Evolutionary conservation across 2,113 vertebrate genomes (phyloP), one percentile per base, ranked within the genome.

Genomic region (Carassius auratus): DNA sequence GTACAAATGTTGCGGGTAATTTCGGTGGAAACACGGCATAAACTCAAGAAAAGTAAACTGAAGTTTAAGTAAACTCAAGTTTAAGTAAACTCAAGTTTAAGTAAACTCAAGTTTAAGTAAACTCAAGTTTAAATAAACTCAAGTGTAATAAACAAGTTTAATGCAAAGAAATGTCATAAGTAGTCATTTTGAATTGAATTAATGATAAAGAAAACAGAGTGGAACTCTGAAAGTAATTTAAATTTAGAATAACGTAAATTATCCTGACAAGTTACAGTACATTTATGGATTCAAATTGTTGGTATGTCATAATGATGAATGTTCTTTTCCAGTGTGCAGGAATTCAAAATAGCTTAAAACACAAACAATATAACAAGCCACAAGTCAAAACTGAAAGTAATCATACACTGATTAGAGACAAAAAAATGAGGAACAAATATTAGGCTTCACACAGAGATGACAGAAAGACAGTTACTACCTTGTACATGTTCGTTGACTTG

Each of bases 401-500:
- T 21, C 4, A 4, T 1, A 12, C 36, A 71, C 33, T 10, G 33
- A 71, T 71, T 10, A 71, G 17, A 71, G 8, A 33, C 13, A 71
- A 36, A 68, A 68, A 9, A 33, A 36, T 3, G 0, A 48, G 3
- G 45, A 48, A 48, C 9, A 2, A 48, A 48, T 42, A 42, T 68
- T 52, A 14, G 64, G 26, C 64, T 68, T 33, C 14, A 36, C 14
- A 68, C 64, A 69, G 5, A 71, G 17, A 71, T 1, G 68, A 19
- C 33, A 4, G 33, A 71, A 36, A 69, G 17, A 81, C 59, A 26
- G 76, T 45, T 62, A 45, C 4, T 96, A 99, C 98, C 97, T 95
- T 95, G 88, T 21, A 98, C 86, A 88, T 99, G 97, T 86, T 97
- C 94, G 2, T 97, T 97, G 87, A 99, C 97, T 90, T 97, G 97